Evolutionary conservation across 2,888 invertebrate genomes (phyloP), one percentile per base, ranked within the genome.

Genomic region (Gymnoscelis rufifasciata): DNA sequence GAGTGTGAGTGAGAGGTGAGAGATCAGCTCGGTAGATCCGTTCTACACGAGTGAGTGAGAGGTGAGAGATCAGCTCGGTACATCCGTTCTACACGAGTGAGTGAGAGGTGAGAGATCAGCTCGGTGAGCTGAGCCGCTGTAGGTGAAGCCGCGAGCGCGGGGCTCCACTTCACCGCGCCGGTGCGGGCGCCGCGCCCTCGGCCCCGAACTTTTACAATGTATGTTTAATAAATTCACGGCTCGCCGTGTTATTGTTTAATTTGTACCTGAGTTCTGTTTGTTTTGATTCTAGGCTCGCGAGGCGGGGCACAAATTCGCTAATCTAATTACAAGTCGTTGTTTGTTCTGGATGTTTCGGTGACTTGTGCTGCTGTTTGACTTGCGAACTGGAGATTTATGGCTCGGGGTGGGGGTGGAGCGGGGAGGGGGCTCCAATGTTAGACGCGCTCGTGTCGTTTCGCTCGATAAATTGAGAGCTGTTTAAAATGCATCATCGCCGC

Each of bases 161-260:
- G 13, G 13, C 8, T 31, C 8, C 13, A 2, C 8, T 4, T 15
- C 26, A 11, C 38, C 28, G 29, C 38, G 38, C 19, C n/a, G 10
- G 30, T 36, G 26, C 30, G 27, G 11, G 10, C 28, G 7, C 26
- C 1, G 7, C 39, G 33, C 39, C 14, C 28, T 14, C 29, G 26
- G 24, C 38, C 47, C 43, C 30, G 35, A 36, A 47, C 47, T 39
- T 47, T 47, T 36, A 43, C 47, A 43, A 47, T 42, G 44, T 30
- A 29, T 42, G 48, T 46, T 46, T 42, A 27, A 42, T 29, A 42
- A 41, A 44, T 43, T 41, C 38, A 24, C 31, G 27, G 30, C 28
- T 36, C 33, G 33, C 39, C 36, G 26, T 53, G 46, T 54, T 51
- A 39, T 54, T 46, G 51, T 46, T 44, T 4, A 44, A 43, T 42